Evolutionary conservation across 2,888 invertebrate genomes (phyloP).

Genomic region (Sipha maydis): DNA sequence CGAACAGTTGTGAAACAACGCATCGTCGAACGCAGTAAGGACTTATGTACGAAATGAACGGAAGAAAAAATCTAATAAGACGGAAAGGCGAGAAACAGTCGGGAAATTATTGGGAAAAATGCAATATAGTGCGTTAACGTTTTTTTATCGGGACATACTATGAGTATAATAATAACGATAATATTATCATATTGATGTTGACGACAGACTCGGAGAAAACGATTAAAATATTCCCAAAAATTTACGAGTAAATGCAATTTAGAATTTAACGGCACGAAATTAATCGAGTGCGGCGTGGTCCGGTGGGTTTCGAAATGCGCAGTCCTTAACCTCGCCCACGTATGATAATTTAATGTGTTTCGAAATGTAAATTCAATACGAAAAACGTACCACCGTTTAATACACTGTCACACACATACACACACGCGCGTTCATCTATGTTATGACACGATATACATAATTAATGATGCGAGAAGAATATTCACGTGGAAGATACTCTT

Average conservation of each 20-base stretch:
- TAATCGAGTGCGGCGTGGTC: conserved; percentile 25
- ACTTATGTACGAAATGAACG: not conserved
- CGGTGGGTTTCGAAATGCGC: not conserved
- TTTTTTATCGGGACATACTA: not conserved
- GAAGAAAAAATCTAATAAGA: not conserved
- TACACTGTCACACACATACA: too few species aligned
- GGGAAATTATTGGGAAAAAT: not conserved
- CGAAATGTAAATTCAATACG: not conserved
- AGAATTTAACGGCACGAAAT: conserved; percentile 37
- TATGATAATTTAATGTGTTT: not conserved
- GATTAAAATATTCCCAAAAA: conserved; percentile 30
- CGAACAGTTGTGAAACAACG: conserved; percentile 27
- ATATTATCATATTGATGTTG: not conserved
- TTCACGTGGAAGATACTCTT: too few species aligned
- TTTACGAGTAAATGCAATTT: not conserved
- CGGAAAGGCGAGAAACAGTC: not conserved
- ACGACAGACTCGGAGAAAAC: not conserved
- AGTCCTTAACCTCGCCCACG: not conserved
- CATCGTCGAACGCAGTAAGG: not conserved
- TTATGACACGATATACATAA: too few species aligned
- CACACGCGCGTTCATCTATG: too few species aligned
- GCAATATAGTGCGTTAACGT: conserved; percentile 39
- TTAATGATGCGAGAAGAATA: too few species aligned
- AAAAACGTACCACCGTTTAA: not conserved
- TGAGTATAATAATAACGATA: not conserved